These are phyloP conservation scores for Rattus norvegicus DNA, from an alignment of 2,113 vertebrate genomes.

Conservation along the genomic window DNA sequence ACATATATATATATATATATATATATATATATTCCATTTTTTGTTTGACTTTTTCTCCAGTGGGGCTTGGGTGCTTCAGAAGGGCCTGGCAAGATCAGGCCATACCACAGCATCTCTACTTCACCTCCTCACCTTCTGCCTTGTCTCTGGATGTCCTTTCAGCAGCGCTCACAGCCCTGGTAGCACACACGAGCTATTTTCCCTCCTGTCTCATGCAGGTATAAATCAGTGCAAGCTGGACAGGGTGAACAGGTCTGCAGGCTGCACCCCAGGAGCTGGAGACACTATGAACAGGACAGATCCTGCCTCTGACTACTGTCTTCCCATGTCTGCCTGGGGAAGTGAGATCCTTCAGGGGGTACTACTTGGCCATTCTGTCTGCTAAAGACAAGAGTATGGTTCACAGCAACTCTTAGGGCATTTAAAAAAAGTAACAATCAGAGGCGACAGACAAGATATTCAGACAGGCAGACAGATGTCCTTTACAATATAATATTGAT, in stretches of 20 bases:
- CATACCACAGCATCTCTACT: slow-evolving; percentile 58
- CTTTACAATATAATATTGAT: background rate
- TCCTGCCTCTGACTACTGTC: background rate
- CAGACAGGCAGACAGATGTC: background rate
- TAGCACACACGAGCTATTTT: slow-evolving; percentile 66
- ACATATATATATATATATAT: too few species aligned
- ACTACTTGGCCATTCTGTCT: background rate
- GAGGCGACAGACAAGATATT: background rate
- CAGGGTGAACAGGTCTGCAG: slow-evolving; percentile 60
- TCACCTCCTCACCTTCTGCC: slow-evolving; percentile 51
- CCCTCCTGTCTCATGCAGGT: slow-evolving; percentile 64
- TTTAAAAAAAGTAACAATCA: background rate
- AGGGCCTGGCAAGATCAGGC: slow-evolving; percentile 60
- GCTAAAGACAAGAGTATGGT: background rate
- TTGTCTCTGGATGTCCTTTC: slow-evolving; percentile 40
- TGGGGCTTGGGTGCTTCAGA: slow-evolving; percentile 49
- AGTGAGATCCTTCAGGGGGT: background rate
- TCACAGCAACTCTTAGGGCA: background rate
- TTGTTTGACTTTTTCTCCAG: slow-evolving; percentile 75
- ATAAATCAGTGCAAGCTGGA: slow-evolving; percentile 82
- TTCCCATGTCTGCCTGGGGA: fast-evolving
- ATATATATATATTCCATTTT: slow-evolving; percentile 67
- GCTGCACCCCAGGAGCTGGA: background rate
- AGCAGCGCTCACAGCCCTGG: slow-evolving; percentile 32
- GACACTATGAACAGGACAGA: background rate